Evolutionary conservation across 2,113 vertebrate species (phyloP).

Genomic region (Gopherus flavomarginatus): DNA sequence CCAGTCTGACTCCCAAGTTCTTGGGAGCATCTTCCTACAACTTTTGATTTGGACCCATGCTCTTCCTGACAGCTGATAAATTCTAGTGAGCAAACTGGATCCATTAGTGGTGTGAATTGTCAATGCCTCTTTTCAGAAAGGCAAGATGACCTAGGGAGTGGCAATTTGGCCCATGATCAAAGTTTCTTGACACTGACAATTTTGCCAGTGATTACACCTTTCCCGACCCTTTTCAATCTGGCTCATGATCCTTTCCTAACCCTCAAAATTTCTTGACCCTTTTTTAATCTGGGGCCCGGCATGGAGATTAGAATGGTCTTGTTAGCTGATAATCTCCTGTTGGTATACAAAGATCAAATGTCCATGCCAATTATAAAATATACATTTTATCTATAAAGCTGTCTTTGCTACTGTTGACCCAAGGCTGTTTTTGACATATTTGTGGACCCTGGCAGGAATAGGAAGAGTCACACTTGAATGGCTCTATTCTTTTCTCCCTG

Average conservation of each 20-base stretch:
- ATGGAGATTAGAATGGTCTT: background rate
- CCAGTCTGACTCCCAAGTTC: background rate
- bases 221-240: conserved; percentile 27
- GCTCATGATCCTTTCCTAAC: background rate
- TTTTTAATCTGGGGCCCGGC: background rate
- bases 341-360: background rate
- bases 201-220: background rate
- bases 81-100: background rate
- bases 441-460: background rate
- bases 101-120: fast-evolving
- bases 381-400: background rate
- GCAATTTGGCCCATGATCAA: background rate
- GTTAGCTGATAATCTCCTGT: background rate
- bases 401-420: background rate
- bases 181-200: background rate
- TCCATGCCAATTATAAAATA: background rate
- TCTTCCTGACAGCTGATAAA: background rate
- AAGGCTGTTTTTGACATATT: fast-evolving
- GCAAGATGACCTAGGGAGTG: background rate
- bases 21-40: background rate
- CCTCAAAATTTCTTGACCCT: conserved; percentile 29
- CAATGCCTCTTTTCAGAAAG: background rate
- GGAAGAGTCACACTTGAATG: background rate
- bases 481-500: background rate
- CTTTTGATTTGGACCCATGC: background rate